Percentiles rank a stretch among this genome's conserved stretches.
Evolutionary conservation across 2,113 vertebrate species (phyloP).

Genomic region (Mungos mungo): DNA sequence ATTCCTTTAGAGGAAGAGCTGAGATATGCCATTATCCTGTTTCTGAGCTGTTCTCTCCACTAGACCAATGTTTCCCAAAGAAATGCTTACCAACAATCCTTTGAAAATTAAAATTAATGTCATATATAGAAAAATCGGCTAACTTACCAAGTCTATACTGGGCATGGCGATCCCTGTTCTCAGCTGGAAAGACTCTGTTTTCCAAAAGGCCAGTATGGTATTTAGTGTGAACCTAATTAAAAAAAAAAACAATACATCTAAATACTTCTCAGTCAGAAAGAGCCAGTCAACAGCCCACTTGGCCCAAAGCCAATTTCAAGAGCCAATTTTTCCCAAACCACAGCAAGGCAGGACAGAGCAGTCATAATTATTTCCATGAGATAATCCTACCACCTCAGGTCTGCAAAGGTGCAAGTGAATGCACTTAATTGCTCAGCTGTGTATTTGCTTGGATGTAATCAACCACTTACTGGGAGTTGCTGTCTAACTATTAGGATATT

Average conservation of each 20-base stretch:
- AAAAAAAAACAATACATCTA: background rate
- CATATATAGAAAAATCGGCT: conserved; percentile 16
- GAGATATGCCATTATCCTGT: background rate
- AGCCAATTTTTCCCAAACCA: conserved; percentile 55
- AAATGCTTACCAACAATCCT: conserved; percentile 26
- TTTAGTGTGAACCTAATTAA: conserved; percentile 33
- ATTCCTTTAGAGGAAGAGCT: background rate
- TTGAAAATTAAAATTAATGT: conserved; percentile 19
- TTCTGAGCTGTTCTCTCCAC: background rate
- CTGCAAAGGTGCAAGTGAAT: conserved; percentile 71
- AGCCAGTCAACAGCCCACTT: conserved; percentile 58
- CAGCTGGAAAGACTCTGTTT: background rate
- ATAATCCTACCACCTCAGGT: conserved; percentile 71
- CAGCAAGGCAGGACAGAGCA: conserved; percentile 56
- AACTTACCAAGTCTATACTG: conserved; percentile 13
- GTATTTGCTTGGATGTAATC: conserved; percentile 78
- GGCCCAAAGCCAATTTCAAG: conserved; percentile 70
- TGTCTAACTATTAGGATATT: conserved; percentile 79
- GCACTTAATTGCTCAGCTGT: conserved; percentile 79
- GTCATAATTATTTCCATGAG: conserved; percentile 74
- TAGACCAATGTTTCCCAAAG: conserved; percentile 16
- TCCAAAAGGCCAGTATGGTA: background rate
- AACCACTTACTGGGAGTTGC: conserved; percentile 80
- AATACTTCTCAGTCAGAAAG: conserved; percentile 62
- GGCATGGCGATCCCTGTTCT: background rate